Percentiles rank a stretch among this genome's conserved stretches.
phyloP scores from a whole-genome alignment of 2,797 vertebrate genomes.

The Columba guinea region DNA sequence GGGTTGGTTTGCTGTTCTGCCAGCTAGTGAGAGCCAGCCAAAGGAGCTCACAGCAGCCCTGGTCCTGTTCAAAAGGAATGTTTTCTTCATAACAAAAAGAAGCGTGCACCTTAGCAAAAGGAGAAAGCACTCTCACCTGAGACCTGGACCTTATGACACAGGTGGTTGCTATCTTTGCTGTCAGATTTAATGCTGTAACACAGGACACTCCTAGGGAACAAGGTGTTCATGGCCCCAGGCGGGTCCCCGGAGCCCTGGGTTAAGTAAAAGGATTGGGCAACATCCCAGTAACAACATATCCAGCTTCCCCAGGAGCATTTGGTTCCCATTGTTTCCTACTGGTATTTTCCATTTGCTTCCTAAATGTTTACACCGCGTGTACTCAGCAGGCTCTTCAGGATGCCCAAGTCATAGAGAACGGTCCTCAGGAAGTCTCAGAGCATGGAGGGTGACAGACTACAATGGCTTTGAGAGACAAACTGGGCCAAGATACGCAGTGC shows the following conservation, averaged over 20 bases:
- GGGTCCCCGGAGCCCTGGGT: background rate
- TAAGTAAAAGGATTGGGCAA: background rate
- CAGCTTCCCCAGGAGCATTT: background rate
- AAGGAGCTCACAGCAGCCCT: background rate
- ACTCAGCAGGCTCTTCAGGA: background rate
- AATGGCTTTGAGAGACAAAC: background rate
- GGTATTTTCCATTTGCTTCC: slow-evolving; percentile 23
- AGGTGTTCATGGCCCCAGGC: background rate
- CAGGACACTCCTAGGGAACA: background rate
- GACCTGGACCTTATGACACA: background rate
- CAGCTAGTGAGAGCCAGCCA: background rate
- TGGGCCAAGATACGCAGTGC: background rate
- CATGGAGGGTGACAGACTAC: background rate
- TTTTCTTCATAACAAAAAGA: background rate
- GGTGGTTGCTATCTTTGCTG: background rate
- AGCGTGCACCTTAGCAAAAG: background rate
- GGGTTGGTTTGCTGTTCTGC: background rate
- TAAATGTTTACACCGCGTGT: background rate
- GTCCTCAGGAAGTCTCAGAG: slow-evolving; percentile 5
- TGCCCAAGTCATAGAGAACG: background rate
- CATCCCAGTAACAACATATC: slow-evolving; percentile 22
- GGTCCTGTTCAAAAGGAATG: background rate
- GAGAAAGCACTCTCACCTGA: background rate
- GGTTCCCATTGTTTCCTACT: background rate
- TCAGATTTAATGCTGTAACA: background rate